Evolutionary conservation across 2,888 invertebrate genomes (phyloP).

Genomic region (Dicyrtoma fusca): DNA sequence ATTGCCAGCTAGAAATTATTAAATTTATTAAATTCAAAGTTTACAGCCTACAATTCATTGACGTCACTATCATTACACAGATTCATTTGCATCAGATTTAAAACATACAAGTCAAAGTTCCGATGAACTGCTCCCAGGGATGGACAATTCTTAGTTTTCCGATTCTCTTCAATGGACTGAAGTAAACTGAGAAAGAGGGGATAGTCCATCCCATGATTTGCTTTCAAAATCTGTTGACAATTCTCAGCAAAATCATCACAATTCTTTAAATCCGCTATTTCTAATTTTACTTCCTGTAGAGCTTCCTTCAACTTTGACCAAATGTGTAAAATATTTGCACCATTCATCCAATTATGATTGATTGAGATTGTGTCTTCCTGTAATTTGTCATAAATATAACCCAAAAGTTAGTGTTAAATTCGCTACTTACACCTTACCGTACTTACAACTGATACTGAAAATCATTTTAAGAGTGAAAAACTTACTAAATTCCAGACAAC

Average conservation of each 20-base stretch:
- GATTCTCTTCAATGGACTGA: constrained; percentile 66
- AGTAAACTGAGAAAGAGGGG: constrained; percentile 70
- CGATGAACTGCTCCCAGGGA: constrained; percentile 25
- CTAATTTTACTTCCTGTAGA: constrained; percentile 71
- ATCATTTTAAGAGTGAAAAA: constrained; percentile 33
- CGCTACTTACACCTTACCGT: too few species aligned
- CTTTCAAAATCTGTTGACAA: constrained; percentile 72
- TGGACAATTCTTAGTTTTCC: constrained; percentile 28
- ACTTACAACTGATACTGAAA: too few species aligned
- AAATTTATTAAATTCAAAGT: neutral
- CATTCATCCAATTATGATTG: constrained; percentile 98
- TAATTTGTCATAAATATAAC: constrained; percentile 25
- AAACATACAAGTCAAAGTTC: constrained; percentile 44
- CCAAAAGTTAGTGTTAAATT: neutral
- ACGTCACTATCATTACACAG: constrained; percentile 36
- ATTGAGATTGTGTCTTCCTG: constrained; percentile 90
- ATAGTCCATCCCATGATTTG: constrained; percentile 78
- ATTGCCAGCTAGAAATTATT: neutral
- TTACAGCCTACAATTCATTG: constrained; percentile 29
- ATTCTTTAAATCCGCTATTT: constrained; percentile 76
- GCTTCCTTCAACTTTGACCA: constrained; percentile 71
- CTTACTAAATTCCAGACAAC: constrained; percentile 86
- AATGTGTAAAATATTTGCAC: constrained; percentile 75
- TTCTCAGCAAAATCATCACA: constrained; percentile 75
- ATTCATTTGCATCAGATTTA: constrained; percentile 41